Percentiles rank a stretch among this genome's conserved stretches.
Evolutionary conservation across 2,797 vertebrate species (phyloP).

Genomic region (Calcarius lapponicus): DNA sequence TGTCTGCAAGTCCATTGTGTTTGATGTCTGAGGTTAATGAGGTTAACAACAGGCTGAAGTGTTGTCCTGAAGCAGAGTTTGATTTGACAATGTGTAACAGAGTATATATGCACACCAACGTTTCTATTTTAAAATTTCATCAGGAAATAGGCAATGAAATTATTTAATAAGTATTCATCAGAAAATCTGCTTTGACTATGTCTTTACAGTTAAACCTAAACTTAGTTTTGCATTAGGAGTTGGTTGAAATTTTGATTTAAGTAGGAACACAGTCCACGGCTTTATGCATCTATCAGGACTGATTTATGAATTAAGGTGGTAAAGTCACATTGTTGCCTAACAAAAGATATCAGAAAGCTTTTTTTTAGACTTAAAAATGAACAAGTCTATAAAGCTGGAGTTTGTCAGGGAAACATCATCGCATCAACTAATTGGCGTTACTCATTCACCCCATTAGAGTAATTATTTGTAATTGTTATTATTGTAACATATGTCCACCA

Average conservation of each 20-base stretch:
- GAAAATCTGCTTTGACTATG: not conserved
- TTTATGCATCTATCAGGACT: not conserved
- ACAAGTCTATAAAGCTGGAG: not conserved
- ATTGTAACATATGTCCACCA: not conserved
- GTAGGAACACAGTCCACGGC: not conserved
- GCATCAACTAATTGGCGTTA: not conserved
- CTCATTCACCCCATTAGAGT: not conserved
- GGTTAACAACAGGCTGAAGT: not conserved
- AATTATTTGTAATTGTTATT: conserved; percentile 40
- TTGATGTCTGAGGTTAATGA: not conserved
- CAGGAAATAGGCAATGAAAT: not conserved
- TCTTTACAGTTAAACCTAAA: not conserved
- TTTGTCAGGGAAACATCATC: conserved; percentile 26
- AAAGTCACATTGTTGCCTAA: not conserved
- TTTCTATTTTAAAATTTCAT: not conserved
- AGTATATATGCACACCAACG: not conserved
- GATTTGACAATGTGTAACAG: not conserved
- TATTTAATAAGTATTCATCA: not conserved
- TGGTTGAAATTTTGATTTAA: not conserved
- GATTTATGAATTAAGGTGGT: not conserved
- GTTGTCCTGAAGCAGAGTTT: not conserved
- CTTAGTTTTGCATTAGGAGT: not conserved
- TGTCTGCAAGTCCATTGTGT: not conserved
- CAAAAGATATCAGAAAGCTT: not conserved
- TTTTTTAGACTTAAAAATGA: not conserved